Percentiles rank a stretch among this genome's conserved stretches.
phyloP scores from a whole-genome alignment of 2,797 vertebrate species.

The Steatocranus sp. region DNA sequence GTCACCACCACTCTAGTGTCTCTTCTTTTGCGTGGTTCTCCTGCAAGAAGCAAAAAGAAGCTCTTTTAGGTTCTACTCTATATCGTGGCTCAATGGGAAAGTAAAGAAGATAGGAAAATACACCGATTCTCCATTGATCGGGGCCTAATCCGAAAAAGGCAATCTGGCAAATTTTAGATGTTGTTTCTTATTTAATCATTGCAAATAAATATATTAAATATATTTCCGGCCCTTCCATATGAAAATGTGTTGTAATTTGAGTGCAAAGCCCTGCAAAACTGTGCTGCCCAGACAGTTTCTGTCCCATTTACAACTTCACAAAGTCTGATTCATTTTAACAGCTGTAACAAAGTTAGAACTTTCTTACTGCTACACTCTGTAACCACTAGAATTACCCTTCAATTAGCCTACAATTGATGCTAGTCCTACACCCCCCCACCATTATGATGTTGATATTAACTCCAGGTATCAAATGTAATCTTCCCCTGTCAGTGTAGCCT shows the following conservation, averaged over 20 bases:
- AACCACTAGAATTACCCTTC: not conserved
- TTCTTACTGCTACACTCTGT: not conserved
- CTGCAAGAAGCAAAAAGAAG: not conserved
- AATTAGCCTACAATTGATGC: not conserved
- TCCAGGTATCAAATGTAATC: not conserved
- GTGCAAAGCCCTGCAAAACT: not conserved
- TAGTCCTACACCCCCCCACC: not conserved
- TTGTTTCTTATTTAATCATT: not conserved
- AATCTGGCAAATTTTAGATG: not conserved
- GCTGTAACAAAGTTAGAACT: not conserved
- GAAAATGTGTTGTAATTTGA: not conserved
- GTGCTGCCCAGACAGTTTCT: not conserved
- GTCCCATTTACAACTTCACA: not conserved
- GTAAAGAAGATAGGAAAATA: not conserved
- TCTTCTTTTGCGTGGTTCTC: not conserved
- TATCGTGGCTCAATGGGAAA: not conserved
- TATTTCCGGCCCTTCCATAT: not conserved
- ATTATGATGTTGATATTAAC: not conserved
- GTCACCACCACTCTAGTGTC: not conserved
- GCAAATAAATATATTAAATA: not conserved
- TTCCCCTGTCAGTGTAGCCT: not conserved
- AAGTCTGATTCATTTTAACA: not conserved
- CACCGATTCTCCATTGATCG: not conserved
- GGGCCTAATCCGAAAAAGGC: not conserved
- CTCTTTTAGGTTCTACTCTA: not conserved